Conservation (phyloP, 2,888 invertebrate species). For the Tipula confusa region DNA sequence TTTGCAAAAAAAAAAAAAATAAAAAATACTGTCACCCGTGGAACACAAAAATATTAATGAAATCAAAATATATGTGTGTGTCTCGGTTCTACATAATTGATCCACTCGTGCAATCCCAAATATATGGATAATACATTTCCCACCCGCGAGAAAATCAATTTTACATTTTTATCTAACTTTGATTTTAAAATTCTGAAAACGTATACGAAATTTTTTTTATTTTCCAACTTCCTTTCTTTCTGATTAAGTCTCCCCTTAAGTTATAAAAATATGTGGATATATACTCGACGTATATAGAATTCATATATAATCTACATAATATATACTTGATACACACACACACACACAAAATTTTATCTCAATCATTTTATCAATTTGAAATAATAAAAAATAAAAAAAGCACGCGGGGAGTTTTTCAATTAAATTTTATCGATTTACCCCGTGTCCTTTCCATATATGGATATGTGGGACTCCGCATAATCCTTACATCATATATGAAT, state of each 20-base stretch:
- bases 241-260: conserved; percentile 8
- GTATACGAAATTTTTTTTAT: not conserved
- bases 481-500: not conserved
- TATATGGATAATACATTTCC: not conserved
- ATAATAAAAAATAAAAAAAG: not conserved
- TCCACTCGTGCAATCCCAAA: not conserved
- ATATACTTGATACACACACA: too few species aligned
- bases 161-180: not conserved
- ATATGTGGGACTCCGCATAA: not conserved
- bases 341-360: not conserved
- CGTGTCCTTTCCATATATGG: not conserved
- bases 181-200: not conserved
- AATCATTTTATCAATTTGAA: not conserved
- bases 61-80: not conserved
- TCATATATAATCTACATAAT: not conserved
- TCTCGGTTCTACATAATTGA: not conserved
- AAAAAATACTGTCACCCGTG: not conserved
- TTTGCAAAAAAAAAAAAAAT: too few species aligned
- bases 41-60: not conserved
- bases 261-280: too few species aligned
- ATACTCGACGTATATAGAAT: not conserved
- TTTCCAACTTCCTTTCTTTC: conserved; percentile 15
- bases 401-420: not conserved
- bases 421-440: not conserved
- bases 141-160: not conserved